Percentiles rank a stretch among this genome's conserved stretches.
Evolutionary conservation across 2,113 vertebrate genomes (phyloP).

Genomic region (Oxygymnocypris stewartii): DNA sequence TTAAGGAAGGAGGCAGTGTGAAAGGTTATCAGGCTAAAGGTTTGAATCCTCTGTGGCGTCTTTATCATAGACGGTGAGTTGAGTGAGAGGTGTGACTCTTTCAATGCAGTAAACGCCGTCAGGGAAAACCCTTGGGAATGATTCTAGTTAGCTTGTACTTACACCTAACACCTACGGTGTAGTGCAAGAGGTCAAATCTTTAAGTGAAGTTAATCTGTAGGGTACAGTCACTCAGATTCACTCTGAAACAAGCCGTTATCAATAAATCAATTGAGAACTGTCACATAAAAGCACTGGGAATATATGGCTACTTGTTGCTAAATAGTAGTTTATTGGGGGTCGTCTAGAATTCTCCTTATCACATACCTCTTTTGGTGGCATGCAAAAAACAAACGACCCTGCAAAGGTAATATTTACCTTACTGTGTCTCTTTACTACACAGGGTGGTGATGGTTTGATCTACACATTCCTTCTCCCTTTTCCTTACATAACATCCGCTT

Average conservation of each 20-base stretch:
- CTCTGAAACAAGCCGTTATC: not conserved
- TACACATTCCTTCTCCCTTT: constrained; percentile 14
- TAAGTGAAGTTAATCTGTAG: constrained; percentile 15
- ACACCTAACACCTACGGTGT: constrained; percentile 21
- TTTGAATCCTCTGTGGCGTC: constrained; percentile 15
- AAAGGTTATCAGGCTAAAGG: constrained; percentile 44
- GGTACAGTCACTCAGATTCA: constrained; percentile 3
- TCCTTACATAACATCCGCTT: not conserved
- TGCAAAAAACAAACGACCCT: not conserved
- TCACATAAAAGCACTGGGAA: not conserved
- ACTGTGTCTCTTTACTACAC: constrained; percentile 20
- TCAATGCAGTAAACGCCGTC: constrained; percentile 19
- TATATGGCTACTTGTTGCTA: not conserved
- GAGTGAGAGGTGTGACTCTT: constrained; percentile 37
- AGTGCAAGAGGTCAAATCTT: constrained; percentile 35
- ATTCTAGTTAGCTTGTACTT: constrained; percentile 7
- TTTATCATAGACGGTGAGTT: not conserved
- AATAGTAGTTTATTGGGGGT: not conserved
- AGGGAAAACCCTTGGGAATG: constrained; percentile 18
- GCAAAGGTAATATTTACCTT: not conserved
- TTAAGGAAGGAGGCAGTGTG: constrained; percentile 7
- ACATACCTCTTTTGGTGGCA: not conserved
- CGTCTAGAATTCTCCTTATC: not conserved
- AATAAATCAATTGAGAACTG: constrained; percentile 8
- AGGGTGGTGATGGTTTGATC: constrained; percentile 19